These are phyloP conservation scores for Sphaerophoria taeniata DNA, from an alignment of 2,888 invertebrate species.

Conservation along the genomic window DNA sequence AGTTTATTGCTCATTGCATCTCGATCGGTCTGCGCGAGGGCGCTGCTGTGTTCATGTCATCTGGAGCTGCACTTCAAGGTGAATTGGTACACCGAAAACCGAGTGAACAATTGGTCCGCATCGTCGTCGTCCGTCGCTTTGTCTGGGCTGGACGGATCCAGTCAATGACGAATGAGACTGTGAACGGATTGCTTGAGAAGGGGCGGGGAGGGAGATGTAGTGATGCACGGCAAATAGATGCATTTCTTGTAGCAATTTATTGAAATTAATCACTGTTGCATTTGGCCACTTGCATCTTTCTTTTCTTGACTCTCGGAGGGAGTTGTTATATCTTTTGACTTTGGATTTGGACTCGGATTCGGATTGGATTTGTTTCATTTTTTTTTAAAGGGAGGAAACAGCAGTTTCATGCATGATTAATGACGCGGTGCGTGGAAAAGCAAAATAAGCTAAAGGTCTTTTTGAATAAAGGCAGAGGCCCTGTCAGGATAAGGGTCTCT, in stretches of 20 bases:
- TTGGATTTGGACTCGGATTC: conserved; percentile 31
- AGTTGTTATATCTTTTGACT: conserved; percentile 45
- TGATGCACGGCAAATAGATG: conserved; percentile 62
- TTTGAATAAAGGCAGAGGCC: conserved; percentile 24
- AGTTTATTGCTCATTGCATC: no score
- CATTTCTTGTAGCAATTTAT: conserved; percentile 74
- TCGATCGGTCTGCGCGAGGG: conserved; percentile 58
- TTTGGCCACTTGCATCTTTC: conserved; percentile 48
- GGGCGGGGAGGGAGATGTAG: conserved; percentile 40
- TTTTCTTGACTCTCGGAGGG: neutral
- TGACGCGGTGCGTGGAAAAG: conserved; percentile 73
- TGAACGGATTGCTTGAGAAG: no score
- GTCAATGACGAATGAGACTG: no score
- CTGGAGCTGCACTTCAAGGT: conserved; percentile 69
- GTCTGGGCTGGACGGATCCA: conserved; percentile 57
- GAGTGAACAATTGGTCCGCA: conserved; percentile 74
- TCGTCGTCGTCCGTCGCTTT: conserved; percentile 72
- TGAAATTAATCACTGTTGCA: conserved; percentile 73
- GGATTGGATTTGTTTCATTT: conserved; percentile 52
- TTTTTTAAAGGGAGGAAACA: conserved; percentile 46
- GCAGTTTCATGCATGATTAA: conserved; percentile 69
- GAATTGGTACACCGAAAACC: conserved; percentile 73
- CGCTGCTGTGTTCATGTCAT: conserved; percentile 70
- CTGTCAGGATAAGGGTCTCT: conserved; percentile 21
- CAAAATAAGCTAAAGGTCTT: conserved; percentile 29